Percentiles rank a stretch among this genome's conserved stretches.
These are phyloP conservation scores for Samia ricini DNA, from an alignment of 1,140 invertebrate species.

Conservation along the genomic window DNA sequence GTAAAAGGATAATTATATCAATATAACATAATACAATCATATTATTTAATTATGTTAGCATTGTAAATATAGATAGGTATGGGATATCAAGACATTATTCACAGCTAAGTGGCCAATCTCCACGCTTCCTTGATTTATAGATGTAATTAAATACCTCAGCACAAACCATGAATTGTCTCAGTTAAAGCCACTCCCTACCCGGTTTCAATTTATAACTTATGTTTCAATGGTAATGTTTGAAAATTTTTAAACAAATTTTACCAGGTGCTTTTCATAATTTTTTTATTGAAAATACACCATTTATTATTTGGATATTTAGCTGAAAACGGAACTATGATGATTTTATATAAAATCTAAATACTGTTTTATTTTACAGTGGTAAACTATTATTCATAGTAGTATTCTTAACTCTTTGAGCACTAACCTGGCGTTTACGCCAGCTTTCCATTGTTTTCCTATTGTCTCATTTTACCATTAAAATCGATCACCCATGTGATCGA, in stretches of 20 bases:
- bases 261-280: neutral
- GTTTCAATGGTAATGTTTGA: neutral
- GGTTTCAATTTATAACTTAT: neutral
- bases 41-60: neutral
- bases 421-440: too few species aligned
- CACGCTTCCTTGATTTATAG: constrained; percentile 39
- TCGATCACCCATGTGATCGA: too few species aligned
- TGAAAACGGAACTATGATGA: too few species aligned
- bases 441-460: too few species aligned
- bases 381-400: too few species aligned
- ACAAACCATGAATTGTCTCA: constrained; percentile 37
- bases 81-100: constrained; percentile 8
- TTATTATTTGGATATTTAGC: too few species aligned
- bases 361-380: too few species aligned
- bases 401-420: too few species aligned
- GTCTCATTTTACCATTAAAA: too few species aligned
- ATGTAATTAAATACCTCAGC: constrained; percentile 47
- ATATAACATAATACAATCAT: neutral
- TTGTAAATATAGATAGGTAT: neutral
- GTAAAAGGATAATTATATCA: neutral
- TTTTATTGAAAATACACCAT: too few species aligned
- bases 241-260: neutral
- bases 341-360: too few species aligned
- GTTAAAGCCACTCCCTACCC: constrained; percentile 2
- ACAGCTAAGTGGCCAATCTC: constrained; percentile 27